Evolutionary conservation across 2,113 vertebrate species (phyloP), one percentile per base, ranked within the genome.

Genomic region (Sigmodon hispidus): DNA sequence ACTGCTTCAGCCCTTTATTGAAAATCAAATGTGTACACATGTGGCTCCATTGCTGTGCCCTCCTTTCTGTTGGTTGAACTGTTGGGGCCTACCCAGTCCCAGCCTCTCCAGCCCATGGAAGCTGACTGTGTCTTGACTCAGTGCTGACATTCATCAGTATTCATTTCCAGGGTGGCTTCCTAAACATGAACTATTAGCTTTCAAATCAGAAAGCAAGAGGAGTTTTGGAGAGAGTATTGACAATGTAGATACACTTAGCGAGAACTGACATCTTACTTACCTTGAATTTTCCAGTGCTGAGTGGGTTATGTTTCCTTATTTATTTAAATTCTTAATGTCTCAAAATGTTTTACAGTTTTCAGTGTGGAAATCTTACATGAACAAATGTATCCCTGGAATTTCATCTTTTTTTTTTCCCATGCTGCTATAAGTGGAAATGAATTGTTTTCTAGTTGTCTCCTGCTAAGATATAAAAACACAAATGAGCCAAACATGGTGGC

Each of bases 1-100:
- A 13, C 22, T 55, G 77, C n/a, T 55, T 80, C 31, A 55, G 31
- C 40, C 29, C 70, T 50, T 15, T 45, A 65, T 17, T 7, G 22
- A n/a, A 5, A 73, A 31, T 24, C 80, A 26, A 0, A 6, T 15
- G 12, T 16, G 0, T 24, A 45, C 45, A 21, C 8, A 2, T 12
- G 36, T 0, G 73, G 45, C 12, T 5, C 15, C 1, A 3, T 6
- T 29, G 5, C 48, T 24, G 57, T 0, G 19, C 57, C 22, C 59
- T 26, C 31, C 31, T 48, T 15, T 45, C 17, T 79, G 31, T 55
- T 55, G 8, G 34, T 34, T 52, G 48, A 55, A 31, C 16, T 76
- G 26, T 24, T 36, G 45, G 48, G 76, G 52, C 48, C 45, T 34
- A 19, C 45, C 10, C 75, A 17, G 50, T 21, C 16, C 48, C 31